Base-by-base conservation (phyloP, 1,140 invertebrate species). In the Protaetia brevitarsis region DNA sequence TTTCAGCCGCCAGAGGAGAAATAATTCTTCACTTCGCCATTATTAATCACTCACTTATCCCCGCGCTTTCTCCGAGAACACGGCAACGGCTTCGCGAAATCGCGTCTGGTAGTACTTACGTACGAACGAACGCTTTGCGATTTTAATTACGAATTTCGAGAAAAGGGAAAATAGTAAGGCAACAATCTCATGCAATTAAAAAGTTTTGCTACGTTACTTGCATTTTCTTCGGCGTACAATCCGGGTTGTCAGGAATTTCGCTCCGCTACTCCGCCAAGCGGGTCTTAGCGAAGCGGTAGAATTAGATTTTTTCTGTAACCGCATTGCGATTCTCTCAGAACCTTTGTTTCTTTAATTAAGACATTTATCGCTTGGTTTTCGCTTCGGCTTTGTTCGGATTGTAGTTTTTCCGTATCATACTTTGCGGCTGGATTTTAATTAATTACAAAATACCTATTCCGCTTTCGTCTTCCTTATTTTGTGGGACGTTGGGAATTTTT, bases 341-440 rank as follows among this genome's bases (percentile, higher is more conserved):
- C 41, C 13, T 51, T 51, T 51, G 41, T 13, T 51, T 21, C n/a
- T 51, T 51, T 51, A 51, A 51, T 51, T 51, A 51, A 51, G 41
- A 51, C 41, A 51, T 51, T 51, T 51, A 51, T 51, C 41, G 41
- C 16, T 51, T 19, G 41, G 41, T 51, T 51, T 51, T 51, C 41
- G 41, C 41, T 51, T 51, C 41, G n/a, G 16, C 19, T 51, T 51
- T 51, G 19, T 51, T 51, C 11, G 5, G 4, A 23, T 51, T 19
- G 7, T 23, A 6, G 4, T 51, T 51, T 51, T 23, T 23, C 26
- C 11, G 16, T 45, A 3, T 2, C 4, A 7, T 19, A n/a, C 7
- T 51, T 51, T 7, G 16, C 16, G 6, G 41, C 41, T 51, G 16
- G 41, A 19, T 51, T 51, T 51, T 51, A 51, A 51, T 51, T 51